These are phyloP conservation scores for Myrmophylax atrothorax DNA, from an alignment of 2,113 vertebrate species.

Conservation along the genomic window DNA sequence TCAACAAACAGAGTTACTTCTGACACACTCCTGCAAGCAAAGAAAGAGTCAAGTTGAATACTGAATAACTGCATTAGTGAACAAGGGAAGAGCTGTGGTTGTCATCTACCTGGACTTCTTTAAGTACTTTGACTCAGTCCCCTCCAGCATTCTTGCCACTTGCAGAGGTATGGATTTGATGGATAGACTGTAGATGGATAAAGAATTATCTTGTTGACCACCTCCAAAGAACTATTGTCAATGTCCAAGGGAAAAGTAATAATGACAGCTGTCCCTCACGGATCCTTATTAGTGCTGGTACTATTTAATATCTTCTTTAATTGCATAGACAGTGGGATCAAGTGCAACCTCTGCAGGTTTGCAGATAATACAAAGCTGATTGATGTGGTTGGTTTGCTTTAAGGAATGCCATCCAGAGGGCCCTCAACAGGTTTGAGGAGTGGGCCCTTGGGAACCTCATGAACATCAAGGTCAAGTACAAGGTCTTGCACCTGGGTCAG, in stretches of 20 bases:
- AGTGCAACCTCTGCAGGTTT: background rate
- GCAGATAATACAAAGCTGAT: background rate
- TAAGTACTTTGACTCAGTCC: background rate
- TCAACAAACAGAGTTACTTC: background rate
- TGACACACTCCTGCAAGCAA: background rate
- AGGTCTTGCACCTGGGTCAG: background rate
- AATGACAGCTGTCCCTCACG: background rate
- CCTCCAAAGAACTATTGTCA: background rate
- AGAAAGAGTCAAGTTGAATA: background rate
- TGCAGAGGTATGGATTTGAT: background rate
- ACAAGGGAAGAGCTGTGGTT: background rate
- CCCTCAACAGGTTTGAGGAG: background rate
- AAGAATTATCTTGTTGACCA: background rate
- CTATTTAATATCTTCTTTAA: background rate
- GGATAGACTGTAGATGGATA: background rate
- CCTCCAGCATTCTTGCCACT: background rate
- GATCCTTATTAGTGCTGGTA: background rate
- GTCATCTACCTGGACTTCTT: background rate
- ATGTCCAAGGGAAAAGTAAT: background rate
- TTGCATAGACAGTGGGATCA: background rate
- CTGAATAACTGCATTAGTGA: background rate
- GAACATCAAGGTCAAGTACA: background rate
- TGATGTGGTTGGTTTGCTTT: background rate
- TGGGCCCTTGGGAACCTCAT: background rate
- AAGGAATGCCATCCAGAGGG: background rate